Conservation (phyloP, 1,140 invertebrate genomes). For the Calephelis nemesis region DNA sequence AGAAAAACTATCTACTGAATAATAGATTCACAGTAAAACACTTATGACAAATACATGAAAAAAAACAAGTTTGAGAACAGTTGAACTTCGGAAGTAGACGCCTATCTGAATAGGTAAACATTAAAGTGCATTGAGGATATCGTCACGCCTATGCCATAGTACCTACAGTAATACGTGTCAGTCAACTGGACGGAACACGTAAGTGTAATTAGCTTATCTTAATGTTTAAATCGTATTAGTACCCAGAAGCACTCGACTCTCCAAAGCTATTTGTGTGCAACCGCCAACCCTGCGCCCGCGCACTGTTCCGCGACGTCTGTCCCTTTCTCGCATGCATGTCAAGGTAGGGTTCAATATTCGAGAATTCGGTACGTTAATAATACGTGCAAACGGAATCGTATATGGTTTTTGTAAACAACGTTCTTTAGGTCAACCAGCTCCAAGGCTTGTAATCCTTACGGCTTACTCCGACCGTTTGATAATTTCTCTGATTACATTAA, state of each 20-base stretch:
- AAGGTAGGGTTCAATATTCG: conserved; percentile 78
- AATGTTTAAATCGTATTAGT: conserved; percentile 44
- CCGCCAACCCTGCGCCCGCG: conserved; percentile 49
- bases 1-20: too few species aligned
- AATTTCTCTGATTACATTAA: background rate
- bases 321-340: conserved; percentile 71
- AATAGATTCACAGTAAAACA: too few species aligned
- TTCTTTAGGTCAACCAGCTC: conserved; percentile 52
- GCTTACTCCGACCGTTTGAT: background rate
- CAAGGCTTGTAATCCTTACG: background rate
- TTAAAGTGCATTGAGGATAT: conserved; percentile 39
- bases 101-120: conserved; percentile 39
- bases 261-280: conserved; percentile 71
- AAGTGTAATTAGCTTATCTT: conserved; percentile 46
- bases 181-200: conserved; percentile 35
- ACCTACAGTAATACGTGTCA: conserved; percentile 32
- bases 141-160: conserved; percentile 27
- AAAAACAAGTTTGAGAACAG: conserved; percentile 3
- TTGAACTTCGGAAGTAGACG: conserved; percentile 35
- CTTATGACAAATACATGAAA: background rate
- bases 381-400: conserved; percentile 51
- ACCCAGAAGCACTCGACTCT: conserved; percentile 62
- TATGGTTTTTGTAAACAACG: conserved; percentile 55
- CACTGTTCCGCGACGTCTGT: conserved; percentile 56
- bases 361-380: conserved; percentile 65